Percentiles rank a stretch among this genome's conserved stretches.
Conservation (phyloP, 2,113 vertebrate genomes). For the Pedionomus torquatus region DNA sequence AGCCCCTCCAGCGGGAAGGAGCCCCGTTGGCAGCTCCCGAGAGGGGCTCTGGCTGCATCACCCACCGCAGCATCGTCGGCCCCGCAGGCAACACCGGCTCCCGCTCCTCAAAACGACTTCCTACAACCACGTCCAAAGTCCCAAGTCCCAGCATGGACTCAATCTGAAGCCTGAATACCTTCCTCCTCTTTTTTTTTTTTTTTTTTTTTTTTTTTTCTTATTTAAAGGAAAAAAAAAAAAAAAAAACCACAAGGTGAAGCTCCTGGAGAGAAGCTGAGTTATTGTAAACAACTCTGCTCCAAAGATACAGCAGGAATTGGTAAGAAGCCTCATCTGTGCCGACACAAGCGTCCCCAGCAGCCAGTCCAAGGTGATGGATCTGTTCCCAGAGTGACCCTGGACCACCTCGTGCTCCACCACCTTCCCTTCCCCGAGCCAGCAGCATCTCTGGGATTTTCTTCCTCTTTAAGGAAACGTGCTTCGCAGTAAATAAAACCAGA, state of each 20-base stretch:
- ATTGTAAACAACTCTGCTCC: accelerated
- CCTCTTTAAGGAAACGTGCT: background rate
- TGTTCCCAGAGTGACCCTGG: background rate
- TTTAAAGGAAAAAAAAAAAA: background rate
- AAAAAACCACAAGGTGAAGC: background rate
- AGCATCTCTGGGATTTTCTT: background rate
- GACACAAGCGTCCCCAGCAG: background rate
- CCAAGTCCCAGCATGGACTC: background rate
- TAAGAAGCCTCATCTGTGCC: background rate
- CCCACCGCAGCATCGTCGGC: background rate
- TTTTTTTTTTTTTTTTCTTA: background rate
- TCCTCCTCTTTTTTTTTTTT: background rate
- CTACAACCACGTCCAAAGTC: background rate
- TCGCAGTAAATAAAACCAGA: background rate
- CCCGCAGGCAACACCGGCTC: accelerated
- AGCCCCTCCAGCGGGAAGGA: background rate
- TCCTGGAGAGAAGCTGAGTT: background rate
- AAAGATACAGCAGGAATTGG: accelerated
- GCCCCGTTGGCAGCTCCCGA: accelerated
- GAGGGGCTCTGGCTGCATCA: background rate
- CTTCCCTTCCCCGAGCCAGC: background rate
- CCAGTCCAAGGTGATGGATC: background rate
- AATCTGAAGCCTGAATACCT: background rate
- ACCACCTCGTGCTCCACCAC: background rate
- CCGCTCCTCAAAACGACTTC: background rate